A percentile compares a stretch with the other conserved stretches of the same genome.
Conservation (phyloP, 2,113 vertebrate genomes). For the Lampris megalopsis region DNA sequence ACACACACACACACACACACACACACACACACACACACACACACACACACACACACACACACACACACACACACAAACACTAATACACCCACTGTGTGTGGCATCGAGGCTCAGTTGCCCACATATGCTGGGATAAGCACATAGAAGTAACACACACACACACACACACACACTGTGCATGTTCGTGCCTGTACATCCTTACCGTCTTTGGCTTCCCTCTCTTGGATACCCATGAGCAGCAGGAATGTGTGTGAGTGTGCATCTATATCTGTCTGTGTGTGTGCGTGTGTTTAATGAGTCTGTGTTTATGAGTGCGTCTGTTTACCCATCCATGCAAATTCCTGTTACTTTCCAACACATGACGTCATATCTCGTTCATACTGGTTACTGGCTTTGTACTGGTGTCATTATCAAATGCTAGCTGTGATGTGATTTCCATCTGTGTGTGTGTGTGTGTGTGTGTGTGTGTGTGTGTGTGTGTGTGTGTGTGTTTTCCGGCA, state of each 20-base stretch:
- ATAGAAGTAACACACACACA: no score
- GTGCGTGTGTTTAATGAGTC: constrained; percentile 35
- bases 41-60: constrained; percentile 17
- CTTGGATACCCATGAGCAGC: constrained; percentile 24
- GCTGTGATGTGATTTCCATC: constrained; percentile 36
- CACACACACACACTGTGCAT: constrained; percentile 9
- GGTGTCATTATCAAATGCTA: constrained; percentile 26
- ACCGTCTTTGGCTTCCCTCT: constrained; percentile 19
- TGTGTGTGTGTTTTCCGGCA: constrained; percentile 46
- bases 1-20: no score
- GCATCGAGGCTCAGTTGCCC: no score
- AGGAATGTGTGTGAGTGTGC: constrained; percentile 41
- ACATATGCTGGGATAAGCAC: no score
- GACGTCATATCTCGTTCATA: constrained; percentile 7
- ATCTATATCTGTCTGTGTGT: constrained; percentile 10
- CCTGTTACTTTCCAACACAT: not conserved
- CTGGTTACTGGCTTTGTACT: constrained; percentile 41
- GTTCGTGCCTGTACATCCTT: constrained; percentile 15
- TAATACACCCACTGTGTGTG: no score
- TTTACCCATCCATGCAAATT: constrained; percentile 27
- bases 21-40: not conserved
- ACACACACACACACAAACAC: constrained; percentile 28
- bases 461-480: constrained; percentile 24
- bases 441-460: constrained; percentile 35
- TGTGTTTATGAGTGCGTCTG: constrained; percentile 40